Evolutionary conservation across 2,113 vertebrate species (phyloP).

Genomic region (Ariopsis seemanni): DNA sequence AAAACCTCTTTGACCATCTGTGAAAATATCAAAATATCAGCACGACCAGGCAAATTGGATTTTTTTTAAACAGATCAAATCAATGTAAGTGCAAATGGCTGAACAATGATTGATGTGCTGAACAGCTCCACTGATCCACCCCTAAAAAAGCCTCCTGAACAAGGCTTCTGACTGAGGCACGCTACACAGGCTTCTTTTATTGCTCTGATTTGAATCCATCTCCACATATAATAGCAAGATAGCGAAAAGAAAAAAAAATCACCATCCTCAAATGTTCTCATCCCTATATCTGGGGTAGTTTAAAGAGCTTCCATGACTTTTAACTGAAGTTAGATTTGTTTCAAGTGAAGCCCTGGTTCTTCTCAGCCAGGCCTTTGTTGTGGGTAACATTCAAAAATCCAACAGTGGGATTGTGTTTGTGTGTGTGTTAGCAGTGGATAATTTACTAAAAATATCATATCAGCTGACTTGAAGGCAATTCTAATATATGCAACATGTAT

Average conservation of each 20-base stretch:
- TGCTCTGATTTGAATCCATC: constrained; percentile 1
- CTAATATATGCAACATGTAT: background rate
- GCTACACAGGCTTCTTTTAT: background rate
- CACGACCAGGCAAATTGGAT: background rate
- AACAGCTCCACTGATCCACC: background rate
- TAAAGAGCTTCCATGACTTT: background rate
- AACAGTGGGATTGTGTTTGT: background rate
- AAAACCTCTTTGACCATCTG: background rate
- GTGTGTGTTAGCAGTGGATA: background rate
- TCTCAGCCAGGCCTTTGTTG: background rate
- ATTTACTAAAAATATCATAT: background rate
- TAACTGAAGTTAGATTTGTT: background rate
- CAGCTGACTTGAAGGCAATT: background rate
- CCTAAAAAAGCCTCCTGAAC: background rate
- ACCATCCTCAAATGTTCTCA: background rate
- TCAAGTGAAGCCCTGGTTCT: background rate
- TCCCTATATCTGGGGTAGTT: background rate
- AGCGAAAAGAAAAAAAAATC: background rate
- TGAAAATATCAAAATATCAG: background rate
- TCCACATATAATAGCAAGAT: background rate
- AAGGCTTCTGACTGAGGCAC: background rate
- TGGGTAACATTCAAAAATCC: background rate
- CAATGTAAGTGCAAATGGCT: background rate
- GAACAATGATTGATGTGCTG: background rate
- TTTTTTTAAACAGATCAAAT: background rate